Conservation (phyloP, 2,888 invertebrate species). For the Palloptera scutellata region DNA sequence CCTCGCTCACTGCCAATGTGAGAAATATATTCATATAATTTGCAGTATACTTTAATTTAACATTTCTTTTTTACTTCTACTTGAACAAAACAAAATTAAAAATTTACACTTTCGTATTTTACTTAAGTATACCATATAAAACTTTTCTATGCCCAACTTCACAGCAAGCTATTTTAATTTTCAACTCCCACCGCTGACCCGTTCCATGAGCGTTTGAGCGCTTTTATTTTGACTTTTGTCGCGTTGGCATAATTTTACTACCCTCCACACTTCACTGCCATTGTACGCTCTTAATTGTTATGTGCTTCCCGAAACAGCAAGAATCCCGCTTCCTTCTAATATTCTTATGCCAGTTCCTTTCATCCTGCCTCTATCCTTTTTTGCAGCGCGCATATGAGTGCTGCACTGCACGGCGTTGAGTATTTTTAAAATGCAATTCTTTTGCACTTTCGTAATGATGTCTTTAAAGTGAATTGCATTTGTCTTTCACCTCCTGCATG, state of each 20-base stretch:
- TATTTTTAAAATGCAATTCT: slow-evolving; percentile 5
- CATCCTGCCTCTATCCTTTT: not conserved
- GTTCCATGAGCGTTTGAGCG: not conserved
- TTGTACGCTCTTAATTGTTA: slow-evolving; percentile 17
- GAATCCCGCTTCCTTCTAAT: slow-evolving; percentile 7
- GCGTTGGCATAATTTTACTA: not conserved
- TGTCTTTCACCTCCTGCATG: not conserved
- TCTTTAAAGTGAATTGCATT: slow-evolving; percentile 19
- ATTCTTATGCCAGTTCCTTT: not conserved
- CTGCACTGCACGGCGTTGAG: not conserved
- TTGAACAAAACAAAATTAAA: not conserved
- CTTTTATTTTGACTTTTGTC: slow-evolving; percentile 12
- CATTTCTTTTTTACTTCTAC: not conserved
- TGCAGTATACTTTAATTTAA: slow-evolving; percentile 18
- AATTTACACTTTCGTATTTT: slow-evolving; percentile 5
- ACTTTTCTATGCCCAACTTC: not conserved
- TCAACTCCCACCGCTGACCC: not conserved
- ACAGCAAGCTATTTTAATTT: slow-evolving; percentile 13
- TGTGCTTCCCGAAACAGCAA: slow-evolving; percentile 3
- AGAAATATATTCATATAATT: slow-evolving; percentile 17
- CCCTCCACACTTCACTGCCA: not conserved
- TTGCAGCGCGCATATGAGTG: not conserved
- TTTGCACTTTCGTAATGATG: slow-evolving; percentile 18
- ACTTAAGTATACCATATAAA: no score
- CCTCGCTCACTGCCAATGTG: not conserved